Evolutionary conservation across 2,797 vertebrate species (phyloP).

Genomic region (Esox masquinongy): DNA sequence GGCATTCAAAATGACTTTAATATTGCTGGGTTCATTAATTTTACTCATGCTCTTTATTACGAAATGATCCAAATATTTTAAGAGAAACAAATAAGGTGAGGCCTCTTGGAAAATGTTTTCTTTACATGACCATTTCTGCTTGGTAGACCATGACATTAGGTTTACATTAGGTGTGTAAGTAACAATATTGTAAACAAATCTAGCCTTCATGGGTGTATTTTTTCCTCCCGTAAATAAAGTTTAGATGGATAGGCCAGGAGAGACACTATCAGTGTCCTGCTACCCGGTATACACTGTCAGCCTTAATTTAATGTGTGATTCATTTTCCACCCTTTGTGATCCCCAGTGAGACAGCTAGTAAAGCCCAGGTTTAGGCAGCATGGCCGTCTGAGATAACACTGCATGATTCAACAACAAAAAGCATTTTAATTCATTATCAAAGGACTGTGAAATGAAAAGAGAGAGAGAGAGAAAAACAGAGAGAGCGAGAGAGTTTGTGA

Average conservation of each 20-base stretch:
- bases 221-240: not conserved
- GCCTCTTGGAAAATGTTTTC: not conserved
- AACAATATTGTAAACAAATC: not conserved
- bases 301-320: slow-evolving; percentile 22
- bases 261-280: slow-evolving; percentile 7
- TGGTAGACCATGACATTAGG: not conserved
- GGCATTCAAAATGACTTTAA: not conserved
- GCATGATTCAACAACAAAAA: slow-evolving; percentile 18
- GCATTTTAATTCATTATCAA: slow-evolving; percentile 37
- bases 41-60: not conserved
- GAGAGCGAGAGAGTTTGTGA: not conserved
- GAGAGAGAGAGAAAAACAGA: not conserved
- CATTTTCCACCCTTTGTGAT: slow-evolving; percentile 26
- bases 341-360: slow-evolving; percentile 13
- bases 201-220: not conserved
- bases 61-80: not conserved
- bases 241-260: not conserved
- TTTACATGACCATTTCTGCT: not conserved
- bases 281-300: slow-evolving; percentile 11
- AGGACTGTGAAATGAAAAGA: slow-evolving; percentile 16
- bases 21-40: slow-evolving; percentile 10
- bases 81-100: not conserved
- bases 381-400: slow-evolving; percentile 35
- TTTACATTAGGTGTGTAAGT: not conserved
- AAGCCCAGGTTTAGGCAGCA: slow-evolving; percentile 24